Base-by-base conservation (phyloP, 2,888 invertebrate species). In the Xestoiulus laeticollis region DNA sequence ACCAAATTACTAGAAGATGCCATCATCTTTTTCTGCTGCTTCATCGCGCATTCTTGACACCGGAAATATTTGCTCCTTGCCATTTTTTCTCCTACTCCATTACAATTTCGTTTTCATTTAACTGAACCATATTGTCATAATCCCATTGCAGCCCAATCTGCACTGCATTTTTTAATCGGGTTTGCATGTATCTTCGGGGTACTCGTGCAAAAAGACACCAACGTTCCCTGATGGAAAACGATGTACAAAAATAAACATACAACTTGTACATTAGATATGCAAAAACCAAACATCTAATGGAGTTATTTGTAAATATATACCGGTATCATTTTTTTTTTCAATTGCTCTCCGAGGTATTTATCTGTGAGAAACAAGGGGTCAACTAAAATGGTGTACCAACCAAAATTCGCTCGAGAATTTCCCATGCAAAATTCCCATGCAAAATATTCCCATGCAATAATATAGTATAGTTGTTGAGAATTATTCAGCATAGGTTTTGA, bases 21-120 rank as follows among this genome's bases (percentile, higher is more conserved):
- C 59, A 68, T 68, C 59, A 68, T 68, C 59, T 68, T 68, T 68
- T 68, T 68, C 59, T 68, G 59, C 22, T 68, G 59, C 59, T 68
- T 68, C 59, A 68, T 26, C 59, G 59, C 22, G 59, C 59, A 68
- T 68, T 68, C 59, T 22, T 68, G 59, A 68, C 59, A 68, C 59
- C 59, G 59, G 59, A 68, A 68, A 68, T 68, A 68, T 68, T 68
- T 68, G 59, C 59, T 68, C n/a, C 26, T 3, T 68, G 8, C 22
- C 22, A 22, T 68, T 48, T 48, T 22, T 8, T 22, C 59, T 6
- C 19, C 14, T 8, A 10, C 59, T 6, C 19, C 14, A 48, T 3
- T 26, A 22, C 59, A 8, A 26, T 68, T 68, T 68, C 59, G 59
- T 19, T 68, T 68, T 68, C 22, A 68, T 68, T 68, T 22, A 68